phyloP scores from a whole-genome alignment of 2,888 invertebrate genomes.

The Syrphus vitripennis region DNA sequence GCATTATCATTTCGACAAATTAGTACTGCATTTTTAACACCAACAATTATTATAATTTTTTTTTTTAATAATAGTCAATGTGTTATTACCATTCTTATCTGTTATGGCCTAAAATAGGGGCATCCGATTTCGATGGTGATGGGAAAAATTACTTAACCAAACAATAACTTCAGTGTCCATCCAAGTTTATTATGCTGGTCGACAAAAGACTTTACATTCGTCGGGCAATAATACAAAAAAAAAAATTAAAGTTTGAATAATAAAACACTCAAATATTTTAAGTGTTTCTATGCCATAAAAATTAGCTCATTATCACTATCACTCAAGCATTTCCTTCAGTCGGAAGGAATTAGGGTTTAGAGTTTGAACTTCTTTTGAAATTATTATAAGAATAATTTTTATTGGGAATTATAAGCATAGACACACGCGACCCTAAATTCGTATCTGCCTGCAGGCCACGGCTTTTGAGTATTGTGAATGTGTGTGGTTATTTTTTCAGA shows the following conservation, averaged over 20 bases:
- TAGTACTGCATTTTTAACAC: background rate
- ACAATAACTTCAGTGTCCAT: background rate
- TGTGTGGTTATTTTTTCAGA: too few species aligned
- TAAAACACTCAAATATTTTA: background rate
- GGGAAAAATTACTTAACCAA: background rate
- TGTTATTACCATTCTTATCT: background rate
- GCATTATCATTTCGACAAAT: background rate
- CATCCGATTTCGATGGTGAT: background rate
- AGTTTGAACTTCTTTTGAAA: too few species aligned
- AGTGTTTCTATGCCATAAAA: background rate
- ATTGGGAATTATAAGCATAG: too few species aligned
- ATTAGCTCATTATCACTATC: background rate
- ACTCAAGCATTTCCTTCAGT: too few species aligned
- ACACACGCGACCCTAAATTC: too few species aligned
- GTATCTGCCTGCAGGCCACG: too few species aligned
- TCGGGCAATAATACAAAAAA: background rate
- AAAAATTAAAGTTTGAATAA: background rate
- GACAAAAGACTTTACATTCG: background rate
- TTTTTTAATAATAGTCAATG: background rate
- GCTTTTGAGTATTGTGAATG: too few species aligned
- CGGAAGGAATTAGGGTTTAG: too few species aligned
- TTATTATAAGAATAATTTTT: too few species aligned
- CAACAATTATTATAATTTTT: background rate
- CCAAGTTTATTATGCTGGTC: background rate
- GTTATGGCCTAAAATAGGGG: background rate